Percentiles rank a stretch among this genome's conserved stretches.
Evolutionary conservation across 2,888 invertebrate genomes (phyloP).

Genomic region (Stenolophus ochropezus): DNA sequence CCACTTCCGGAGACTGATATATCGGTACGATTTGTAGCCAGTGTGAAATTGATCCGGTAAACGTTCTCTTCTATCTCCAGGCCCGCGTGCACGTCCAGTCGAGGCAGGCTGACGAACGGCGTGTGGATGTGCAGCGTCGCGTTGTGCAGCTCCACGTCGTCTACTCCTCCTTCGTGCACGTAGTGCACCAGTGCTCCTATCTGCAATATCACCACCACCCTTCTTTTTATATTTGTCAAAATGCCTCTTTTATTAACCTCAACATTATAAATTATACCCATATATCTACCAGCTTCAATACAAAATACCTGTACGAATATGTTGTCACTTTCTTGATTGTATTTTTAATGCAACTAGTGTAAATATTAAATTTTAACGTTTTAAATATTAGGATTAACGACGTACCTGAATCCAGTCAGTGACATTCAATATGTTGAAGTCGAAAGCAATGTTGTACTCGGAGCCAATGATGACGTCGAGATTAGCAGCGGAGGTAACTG

Average conservation of each 20-base stretch:
- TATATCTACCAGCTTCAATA: too few species aligned
- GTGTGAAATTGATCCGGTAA: constrained; percentile 74
- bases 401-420: constrained; percentile 72
- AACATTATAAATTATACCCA: too few species aligned
- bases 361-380: too few species aligned
- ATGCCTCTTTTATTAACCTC: too few species aligned
- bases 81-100: constrained; percentile 72
- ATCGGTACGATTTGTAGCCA: constrained; percentile 74
- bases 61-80: constrained; percentile 74
- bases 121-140: constrained; percentile 75
- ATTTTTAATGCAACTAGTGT: too few species aligned
- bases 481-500: constrained; percentile 74
- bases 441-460: constrained; percentile 73
- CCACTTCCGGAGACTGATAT: constrained; percentile 75
- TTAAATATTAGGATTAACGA: constrained; percentile 61
- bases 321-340: too few species aligned
- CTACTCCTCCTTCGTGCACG: constrained; percentile 71
- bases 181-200: constrained; percentile 75
- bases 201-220: constrained; percentile 65
- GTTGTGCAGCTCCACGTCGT: constrained; percentile 72
- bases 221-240: too few species aligned
- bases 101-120: constrained; percentile 74
- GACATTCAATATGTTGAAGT: constrained; percentile 73
- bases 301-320: too few species aligned
- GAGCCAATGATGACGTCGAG: constrained; percentile 73